Evolutionary conservation across 2,888 invertebrate genomes (phyloP), one percentile per base, ranked within the genome.

Genomic region (Hanleya hanleyi): DNA sequence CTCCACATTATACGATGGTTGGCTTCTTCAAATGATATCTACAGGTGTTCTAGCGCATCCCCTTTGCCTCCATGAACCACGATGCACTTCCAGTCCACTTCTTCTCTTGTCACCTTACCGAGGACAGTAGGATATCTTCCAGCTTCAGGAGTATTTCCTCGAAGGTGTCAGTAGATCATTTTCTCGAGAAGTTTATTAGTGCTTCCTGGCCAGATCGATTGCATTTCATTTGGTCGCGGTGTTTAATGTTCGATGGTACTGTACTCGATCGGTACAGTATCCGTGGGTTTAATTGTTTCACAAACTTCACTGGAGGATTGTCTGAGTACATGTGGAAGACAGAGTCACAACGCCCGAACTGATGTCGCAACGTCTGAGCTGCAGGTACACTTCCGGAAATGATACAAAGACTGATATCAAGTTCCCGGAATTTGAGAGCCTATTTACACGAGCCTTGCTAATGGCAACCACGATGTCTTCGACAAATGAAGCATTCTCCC

Each of bases 261-360:
- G 18, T 71, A 36, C 61, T 69, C 71, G 26, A 64, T 70, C 18
- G 70, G 64, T 6, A 62, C 62, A 9, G 57, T 70, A 32, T 62
- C 36, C 18, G 32, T 66, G n/a, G n/a, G n/a, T n/a, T n/a, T n/a
- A n/a, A n/a, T n/a, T n/a, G n/a, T n/a, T n/a, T n/a, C n/a, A n/a
- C n/a, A 26, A 50, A 67, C 37, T 71, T 71, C 22, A 71, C 67
- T 29, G 71, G 69, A 18, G 71, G 50, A 4, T 71, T 67, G 32
- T 67, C 67, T 32, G 50, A 51, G 37, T 71, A 71, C 51, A 71
- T 41, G 67, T 71, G 67, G 37, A 71, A 71, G 22, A 71, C 71
- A 71, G 68, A 41, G 67, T 71, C 71, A 37, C 67, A 69, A 50
- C 67, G 49, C 5, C 71, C 71, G 32, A 67, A 67, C 36, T 69